Evolutionary conservation across 2,797 vertebrate genomes (phyloP).

Genomic region (Tadarida brasiliensis): DNA sequence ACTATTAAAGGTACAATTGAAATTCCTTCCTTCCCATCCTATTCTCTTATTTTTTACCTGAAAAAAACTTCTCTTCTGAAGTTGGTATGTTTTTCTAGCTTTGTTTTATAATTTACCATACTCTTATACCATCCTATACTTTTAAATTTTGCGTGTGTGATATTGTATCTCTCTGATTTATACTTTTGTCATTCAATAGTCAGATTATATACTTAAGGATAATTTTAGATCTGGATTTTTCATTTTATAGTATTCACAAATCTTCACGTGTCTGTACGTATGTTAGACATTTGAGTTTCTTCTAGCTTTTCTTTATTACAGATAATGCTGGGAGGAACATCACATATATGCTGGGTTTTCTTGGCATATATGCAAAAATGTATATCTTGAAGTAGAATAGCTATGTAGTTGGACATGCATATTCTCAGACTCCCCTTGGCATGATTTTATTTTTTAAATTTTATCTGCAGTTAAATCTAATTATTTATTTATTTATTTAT

Average conservation of each 20-base stretch:
- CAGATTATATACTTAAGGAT: neutral
- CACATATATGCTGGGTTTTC: neutral
- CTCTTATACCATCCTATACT: neutral
- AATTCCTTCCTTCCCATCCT: neutral
- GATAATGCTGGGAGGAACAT: neutral
- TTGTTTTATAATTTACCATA: neutral
- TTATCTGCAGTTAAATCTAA: too few relatives aligned
- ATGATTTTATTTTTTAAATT: too few relatives aligned
- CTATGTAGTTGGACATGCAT: neutral
- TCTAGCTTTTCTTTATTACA: neutral
- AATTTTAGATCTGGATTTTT: neutral
- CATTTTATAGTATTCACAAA: slow-evolving; percentile 6
- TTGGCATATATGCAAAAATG: neutral
- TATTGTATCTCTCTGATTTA: neutral
- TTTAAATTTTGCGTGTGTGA: neutral
- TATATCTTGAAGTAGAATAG: neutral
- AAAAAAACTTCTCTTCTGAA: neutral
- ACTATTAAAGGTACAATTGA: neutral
- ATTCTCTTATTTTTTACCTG: neutral
- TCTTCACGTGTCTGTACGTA: neutral
- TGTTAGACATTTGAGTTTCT: neutral
- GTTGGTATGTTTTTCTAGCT: neutral
- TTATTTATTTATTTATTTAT: too few relatives aligned
- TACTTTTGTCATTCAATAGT: neutral
- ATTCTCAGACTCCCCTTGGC: slow-evolving; percentile 62